Conservation (phyloP, 1,140 invertebrate genomes). For the Chrysoperla carnea region DNA sequence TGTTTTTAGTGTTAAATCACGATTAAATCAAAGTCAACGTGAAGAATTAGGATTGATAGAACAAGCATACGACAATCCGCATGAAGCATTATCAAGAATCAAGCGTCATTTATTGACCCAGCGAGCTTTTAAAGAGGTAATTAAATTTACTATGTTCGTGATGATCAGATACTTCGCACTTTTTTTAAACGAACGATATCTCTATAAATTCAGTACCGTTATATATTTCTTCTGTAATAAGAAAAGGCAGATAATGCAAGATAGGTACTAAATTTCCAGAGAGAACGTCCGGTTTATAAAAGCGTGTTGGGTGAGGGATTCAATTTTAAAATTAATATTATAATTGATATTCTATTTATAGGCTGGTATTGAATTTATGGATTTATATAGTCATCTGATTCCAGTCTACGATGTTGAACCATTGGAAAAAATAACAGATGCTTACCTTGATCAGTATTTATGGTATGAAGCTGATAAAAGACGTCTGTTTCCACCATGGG, state of each 20-base stretch:
- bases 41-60: slow-evolving; percentile 98
- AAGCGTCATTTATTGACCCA: slow-evolving; percentile 98
- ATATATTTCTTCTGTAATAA: neutral
- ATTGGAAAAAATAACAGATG: slow-evolving; percentile 97
- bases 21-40: slow-evolving; percentile 95
- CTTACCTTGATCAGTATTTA: slow-evolving; percentile 98
- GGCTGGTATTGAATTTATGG: slow-evolving; percentile 99
- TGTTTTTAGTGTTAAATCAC: slow-evolving; percentile 80
- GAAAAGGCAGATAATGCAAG: too few relatives aligned
- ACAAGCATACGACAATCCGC: slow-evolving; percentile 99
- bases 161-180: neutral
- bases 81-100: slow-evolving; percentile 96
- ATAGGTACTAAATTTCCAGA: too few relatives aligned
- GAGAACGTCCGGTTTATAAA: neutral
- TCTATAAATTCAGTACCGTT: neutral
- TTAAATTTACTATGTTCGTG: too few relatives aligned
- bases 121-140: slow-evolving; percentile 92
- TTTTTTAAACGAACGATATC: neutral
- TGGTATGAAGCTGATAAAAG: slow-evolving; percentile 99
- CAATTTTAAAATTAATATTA: neutral
- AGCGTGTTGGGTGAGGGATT: neutral
- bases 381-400: slow-evolving; percentile 95
- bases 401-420: slow-evolving; percentile 99
- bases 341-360: slow-evolving; percentile 16
- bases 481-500: slow-evolving; percentile 93